phyloP scores from a whole-genome alignment of 92 coral and sea anemone species.

The Epizoanthus illoricatus region DNA sequence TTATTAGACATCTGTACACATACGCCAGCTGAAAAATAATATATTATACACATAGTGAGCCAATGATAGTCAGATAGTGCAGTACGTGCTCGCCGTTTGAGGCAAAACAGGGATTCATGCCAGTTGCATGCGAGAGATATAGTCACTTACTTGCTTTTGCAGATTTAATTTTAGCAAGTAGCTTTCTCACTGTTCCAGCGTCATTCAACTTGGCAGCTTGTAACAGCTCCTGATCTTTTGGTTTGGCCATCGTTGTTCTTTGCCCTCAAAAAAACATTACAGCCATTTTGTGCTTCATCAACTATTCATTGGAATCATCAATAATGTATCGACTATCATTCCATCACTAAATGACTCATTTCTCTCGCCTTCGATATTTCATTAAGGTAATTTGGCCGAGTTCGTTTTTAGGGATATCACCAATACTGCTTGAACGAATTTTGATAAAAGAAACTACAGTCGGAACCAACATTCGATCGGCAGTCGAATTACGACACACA shows the following conservation, averaged over 20 bases:
- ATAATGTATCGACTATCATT: neutral
- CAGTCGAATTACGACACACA: conserved; percentile 24
- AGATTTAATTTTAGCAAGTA: conserved; percentile 76
- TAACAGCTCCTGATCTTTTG: conserved; percentile 90
- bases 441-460: neutral
- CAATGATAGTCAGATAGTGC: neutral
- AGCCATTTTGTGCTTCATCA: conserved; percentile 10
- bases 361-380: neutral
- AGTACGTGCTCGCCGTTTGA: neutral
- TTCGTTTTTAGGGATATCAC: neutral
- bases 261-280: conserved; percentile 6
- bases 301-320: conserved; percentile 2
- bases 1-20: neutral
- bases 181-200: conserved; percentile 73
- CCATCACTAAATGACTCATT: conserved; percentile 11
- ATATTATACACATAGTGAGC: neutral
- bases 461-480: conserved; percentile 23
- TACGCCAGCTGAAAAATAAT: neutral
- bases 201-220: conserved; percentile 90
- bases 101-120: neutral
- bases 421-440: neutral
- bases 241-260: conserved; percentile 32
- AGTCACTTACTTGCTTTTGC: conserved; percentile 84
- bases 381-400: conserved; percentile 1
- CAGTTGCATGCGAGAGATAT: neutral